These are phyloP conservation scores for Slavum lentiscoides DNA, from an alignment of 2,888 invertebrate genomes.

Conservation along the genomic window DNA sequence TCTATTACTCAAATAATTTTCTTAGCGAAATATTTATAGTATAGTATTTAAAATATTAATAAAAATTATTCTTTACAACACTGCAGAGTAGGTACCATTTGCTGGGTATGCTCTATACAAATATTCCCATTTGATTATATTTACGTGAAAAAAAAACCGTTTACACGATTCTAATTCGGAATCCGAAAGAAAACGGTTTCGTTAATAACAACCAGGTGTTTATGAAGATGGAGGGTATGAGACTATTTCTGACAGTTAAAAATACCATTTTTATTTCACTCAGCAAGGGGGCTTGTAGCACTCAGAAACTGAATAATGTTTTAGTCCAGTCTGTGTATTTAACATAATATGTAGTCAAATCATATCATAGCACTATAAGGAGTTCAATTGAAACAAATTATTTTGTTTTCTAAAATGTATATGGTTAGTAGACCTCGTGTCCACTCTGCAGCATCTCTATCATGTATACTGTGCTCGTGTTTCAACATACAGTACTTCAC, in stretches of 20 bases:
- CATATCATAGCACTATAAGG: neutral
- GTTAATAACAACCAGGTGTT: constrained; percentile 4
- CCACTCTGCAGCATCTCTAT: neutral
- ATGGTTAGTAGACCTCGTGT: neutral
- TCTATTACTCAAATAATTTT: too few relatives aligned
- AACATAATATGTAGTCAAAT: neutral
- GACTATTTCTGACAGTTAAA: constrained; percentile 13
- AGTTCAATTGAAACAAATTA: neutral
- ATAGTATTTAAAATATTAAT: too few relatives aligned
- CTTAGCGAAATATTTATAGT: too few relatives aligned
- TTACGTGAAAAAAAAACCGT: neutral
- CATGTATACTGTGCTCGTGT: constrained; percentile 64
- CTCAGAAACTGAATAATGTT: neutral
- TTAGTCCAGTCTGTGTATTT: neutral
- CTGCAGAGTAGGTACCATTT: too few relatives aligned
- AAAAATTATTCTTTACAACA: too few relatives aligned
- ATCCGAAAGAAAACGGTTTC: neutral
- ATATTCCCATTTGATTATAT: too few relatives aligned
- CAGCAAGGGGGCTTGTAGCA: constrained; percentile 19
- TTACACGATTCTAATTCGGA: neutral
- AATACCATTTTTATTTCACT: constrained; percentile 17
- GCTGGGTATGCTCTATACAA: too few relatives aligned
- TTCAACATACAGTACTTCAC: constrained; percentile 75
- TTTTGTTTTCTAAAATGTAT: constrained; percentile 14
- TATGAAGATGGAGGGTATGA: neutral